Evolutionary conservation across 2,888 invertebrate genomes (phyloP).

Genomic region (Tenthredo notha): DNA sequence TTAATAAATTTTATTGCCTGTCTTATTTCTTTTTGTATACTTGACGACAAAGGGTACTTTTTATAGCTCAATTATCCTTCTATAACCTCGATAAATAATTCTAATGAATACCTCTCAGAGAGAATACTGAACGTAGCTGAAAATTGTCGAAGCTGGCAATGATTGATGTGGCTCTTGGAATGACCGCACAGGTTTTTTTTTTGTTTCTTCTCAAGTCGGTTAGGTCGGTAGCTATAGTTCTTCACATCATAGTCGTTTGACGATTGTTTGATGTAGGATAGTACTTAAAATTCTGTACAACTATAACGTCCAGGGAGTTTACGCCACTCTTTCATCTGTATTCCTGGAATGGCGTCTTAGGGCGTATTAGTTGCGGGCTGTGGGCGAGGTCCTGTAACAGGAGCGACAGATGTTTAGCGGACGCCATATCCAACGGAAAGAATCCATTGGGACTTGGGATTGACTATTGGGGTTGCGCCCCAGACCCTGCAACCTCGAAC

Average conservation of each 20-base stretch:
- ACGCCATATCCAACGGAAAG: conserved; percentile 69
- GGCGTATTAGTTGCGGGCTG: conserved; percentile 33
- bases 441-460: conserved; percentile 66
- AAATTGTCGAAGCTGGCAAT: background rate
- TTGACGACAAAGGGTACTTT: conserved; percentile 7
- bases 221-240: background rate
- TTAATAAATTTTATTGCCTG: background rate
- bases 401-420: conserved; percentile 75
- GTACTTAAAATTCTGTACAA: conserved; percentile 27
- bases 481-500: conserved; percentile 55
- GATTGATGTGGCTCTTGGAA: background rate
- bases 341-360: conserved; percentile 36
- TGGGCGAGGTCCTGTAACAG: conserved; percentile 53
- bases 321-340: conserved; percentile 16
- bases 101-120: background rate
- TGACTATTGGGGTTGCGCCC: conserved; percentile 62
- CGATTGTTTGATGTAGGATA: background rate
- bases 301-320: background rate
- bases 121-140: background rate
- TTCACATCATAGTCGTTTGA: background rate
- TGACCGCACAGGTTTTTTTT: background rate
- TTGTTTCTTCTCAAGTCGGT: background rate
- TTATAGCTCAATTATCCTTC: conserved; percentile 11
- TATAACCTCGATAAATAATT: conserved; percentile 7
- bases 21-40: background rate